Evolutionary conservation across 1,140 invertebrate genomes (phyloP).

Genomic region (Scaptomyza montana): DNA sequence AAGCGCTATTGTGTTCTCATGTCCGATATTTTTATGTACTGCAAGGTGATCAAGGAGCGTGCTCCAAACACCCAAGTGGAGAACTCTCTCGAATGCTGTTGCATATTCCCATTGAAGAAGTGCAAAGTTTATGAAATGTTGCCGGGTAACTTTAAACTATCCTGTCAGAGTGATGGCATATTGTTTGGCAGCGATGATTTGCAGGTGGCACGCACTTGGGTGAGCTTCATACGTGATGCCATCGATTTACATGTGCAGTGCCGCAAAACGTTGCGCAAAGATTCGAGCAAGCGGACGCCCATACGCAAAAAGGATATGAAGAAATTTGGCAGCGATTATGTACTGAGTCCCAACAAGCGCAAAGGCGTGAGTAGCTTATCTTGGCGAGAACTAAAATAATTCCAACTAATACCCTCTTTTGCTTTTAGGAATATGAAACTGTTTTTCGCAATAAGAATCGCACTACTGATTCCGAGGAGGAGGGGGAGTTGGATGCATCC

Average conservation of each 20-base stretch:
- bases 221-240: conserved; percentile 85
- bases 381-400: not conserved
- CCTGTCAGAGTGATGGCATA: conserved; percentile 86
- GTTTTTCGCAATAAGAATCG: conserved; percentile 66
- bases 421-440: conserved; percentile 58
- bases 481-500: conserved; percentile 57
- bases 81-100: conserved; percentile 85
- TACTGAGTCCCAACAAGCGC: conserved; percentile 74
- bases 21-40: conserved; percentile 87
- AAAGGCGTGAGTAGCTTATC: conserved; percentile 68
- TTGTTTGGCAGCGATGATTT: conserved; percentile 86
- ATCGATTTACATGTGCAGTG: conserved; percentile 86
- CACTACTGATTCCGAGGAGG: conserved; percentile 69
- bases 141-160: conserved; percentile 86
- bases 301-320: conserved; percentile 85
- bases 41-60: conserved; percentile 78
- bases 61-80: conserved; percentile 79
- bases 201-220: conserved; percentile 85
- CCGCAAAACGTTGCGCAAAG: conserved; percentile 86
- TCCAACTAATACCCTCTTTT: not conserved
- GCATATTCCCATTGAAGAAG: conserved; percentile 87
- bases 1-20: conserved; percentile 85
- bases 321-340: conserved; percentile 83
- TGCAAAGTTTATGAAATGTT: conserved; percentile 86
- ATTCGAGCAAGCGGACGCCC: conserved; percentile 86